Evolutionary conservation across 2,797 vertebrate genomes (phyloP).

Genomic region (Megalops cyprinoides): DNA sequence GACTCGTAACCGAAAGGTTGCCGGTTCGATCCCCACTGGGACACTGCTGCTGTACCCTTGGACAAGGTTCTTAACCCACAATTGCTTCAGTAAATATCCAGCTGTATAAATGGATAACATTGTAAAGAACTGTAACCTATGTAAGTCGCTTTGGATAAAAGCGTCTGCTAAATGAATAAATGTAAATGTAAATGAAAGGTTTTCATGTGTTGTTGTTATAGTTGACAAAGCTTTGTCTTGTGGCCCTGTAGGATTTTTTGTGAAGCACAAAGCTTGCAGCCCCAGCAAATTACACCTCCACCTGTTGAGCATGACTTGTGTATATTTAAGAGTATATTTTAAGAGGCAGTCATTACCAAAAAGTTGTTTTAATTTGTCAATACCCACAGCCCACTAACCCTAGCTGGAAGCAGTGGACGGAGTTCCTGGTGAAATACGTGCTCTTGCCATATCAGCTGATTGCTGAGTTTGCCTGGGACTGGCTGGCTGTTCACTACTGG

Average conservation of each 20-base stretch:
- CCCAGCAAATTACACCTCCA: neutral
- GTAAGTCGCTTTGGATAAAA: too few relatives aligned
- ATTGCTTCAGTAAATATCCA: too few relatives aligned
- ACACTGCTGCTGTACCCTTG: too few relatives aligned
- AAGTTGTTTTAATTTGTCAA: neutral
- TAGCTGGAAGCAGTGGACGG: conserved; percentile 86
- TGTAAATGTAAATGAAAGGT: too few relatives aligned
- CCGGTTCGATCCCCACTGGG: too few relatives aligned
- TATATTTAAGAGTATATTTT: neutral
- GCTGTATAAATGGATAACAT: too few relatives aligned
- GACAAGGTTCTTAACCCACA: too few relatives aligned
- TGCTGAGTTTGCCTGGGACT: conserved; percentile 94
- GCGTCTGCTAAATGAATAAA: too few relatives aligned
- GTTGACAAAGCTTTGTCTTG: too few relatives aligned
- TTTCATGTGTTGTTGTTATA: too few relatives aligned
- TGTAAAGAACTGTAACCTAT: too few relatives aligned
- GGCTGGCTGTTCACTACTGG: conserved; percentile 92
- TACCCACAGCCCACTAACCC: conserved; percentile 72
- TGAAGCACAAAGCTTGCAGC: neutral
- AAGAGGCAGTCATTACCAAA: neutral
- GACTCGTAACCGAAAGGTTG: too few relatives aligned
- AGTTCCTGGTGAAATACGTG: conserved; percentile 86
- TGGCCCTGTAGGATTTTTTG: neutral
- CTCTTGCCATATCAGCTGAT: conserved; percentile 92
- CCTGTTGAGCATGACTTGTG: neutral